Conservation (phyloP, 2,888 invertebrate genomes). For the Epinotia brunnichana region DNA sequence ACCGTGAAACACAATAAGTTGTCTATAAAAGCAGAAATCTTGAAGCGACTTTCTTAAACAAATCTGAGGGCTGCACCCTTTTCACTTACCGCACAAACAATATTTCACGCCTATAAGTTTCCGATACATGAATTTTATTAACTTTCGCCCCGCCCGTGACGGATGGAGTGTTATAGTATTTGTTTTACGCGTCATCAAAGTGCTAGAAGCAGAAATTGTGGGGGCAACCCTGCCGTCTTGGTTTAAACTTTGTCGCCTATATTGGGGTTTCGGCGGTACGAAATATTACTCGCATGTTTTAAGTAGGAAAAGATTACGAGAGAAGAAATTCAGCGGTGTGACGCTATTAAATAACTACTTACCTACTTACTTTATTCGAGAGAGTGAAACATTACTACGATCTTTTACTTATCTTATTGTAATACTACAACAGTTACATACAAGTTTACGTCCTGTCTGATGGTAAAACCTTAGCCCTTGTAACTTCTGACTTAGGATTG, state of each 20-base stretch:
- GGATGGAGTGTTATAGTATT: slow-evolving; percentile 76
- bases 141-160: slow-evolving; percentile 71
- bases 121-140: slow-evolving; percentile 84
- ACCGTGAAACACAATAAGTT: slow-evolving; percentile 41
- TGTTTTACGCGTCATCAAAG: slow-evolving; percentile 81
- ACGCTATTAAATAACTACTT: no score
- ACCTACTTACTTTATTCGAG: no score
- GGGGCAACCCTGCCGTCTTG: slow-evolving; percentile 31
- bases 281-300: not conserved
- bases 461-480: no score
- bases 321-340: not conserved
- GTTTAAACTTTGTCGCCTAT: slow-evolving; percentile 18
- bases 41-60: slow-evolving; percentile 60
- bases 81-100: slow-evolving; percentile 61
- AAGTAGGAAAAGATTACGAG: not conserved
- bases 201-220: slow-evolving; percentile 61
- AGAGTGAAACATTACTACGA: no score
- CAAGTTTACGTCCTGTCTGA: no score
- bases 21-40: slow-evolving; percentile 54
- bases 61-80: slow-evolving; percentile 72
- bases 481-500: no score
- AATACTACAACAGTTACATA: no score
- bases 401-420: no score
- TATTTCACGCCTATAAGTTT: slow-evolving; percentile 81
- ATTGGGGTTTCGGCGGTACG: slow-evolving; percentile 18